Conservation (phyloP, 2,113 vertebrate species). For the Bombycilla garrulus region DNA sequence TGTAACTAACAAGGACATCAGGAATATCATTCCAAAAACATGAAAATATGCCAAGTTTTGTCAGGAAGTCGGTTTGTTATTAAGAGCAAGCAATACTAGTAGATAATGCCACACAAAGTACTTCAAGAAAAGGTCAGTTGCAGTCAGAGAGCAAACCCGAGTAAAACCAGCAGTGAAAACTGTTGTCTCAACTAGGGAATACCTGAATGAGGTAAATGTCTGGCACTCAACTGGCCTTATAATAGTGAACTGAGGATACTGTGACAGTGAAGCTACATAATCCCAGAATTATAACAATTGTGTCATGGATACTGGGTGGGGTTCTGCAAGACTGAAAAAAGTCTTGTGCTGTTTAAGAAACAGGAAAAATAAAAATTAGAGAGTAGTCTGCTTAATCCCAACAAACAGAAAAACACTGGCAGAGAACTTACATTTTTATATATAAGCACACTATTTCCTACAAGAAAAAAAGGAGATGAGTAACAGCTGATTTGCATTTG, state of each 20-base stretch:
- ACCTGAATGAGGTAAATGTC: neutral
- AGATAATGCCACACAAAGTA: neutral
- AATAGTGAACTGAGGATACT: neutral
- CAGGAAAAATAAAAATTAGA: neutral
- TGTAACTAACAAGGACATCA: neutral
- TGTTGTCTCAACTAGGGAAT: neutral
- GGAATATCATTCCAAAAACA: neutral
- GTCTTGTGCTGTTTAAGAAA: neutral
- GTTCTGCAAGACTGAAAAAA: neutral
- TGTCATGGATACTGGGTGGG: neutral
- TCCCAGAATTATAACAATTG: neutral
- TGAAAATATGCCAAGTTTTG: neutral
- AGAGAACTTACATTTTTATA: neutral
- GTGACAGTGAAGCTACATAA: neutral
- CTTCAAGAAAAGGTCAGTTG: neutral
- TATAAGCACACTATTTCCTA: neutral
- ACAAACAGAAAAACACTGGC: neutral
- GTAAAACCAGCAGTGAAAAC: neutral
- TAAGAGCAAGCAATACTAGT: neutral
- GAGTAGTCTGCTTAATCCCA: neutral
- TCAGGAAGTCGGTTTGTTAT: neutral
- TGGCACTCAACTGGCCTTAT: neutral
- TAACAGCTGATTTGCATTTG: neutral
- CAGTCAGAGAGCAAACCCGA: neutral
- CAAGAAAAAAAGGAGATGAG: neutral